These are phyloP conservation scores for Lasioglossum calceatum DNA, from an alignment of 2,888 invertebrate species.

Conservation along the genomic window DNA sequence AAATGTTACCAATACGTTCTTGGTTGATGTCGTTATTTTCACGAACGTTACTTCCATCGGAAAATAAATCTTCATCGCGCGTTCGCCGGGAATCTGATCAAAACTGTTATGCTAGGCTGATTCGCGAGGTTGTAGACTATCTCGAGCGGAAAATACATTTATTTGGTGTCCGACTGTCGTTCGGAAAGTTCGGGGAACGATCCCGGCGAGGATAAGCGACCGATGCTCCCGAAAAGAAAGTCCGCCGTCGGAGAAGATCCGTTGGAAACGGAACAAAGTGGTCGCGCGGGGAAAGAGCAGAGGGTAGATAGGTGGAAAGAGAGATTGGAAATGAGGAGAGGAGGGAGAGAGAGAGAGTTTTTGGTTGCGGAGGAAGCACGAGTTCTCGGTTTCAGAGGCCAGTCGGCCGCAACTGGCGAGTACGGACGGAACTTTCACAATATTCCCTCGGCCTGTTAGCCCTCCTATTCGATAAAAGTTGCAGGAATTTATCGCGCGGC, in stretches of 20 bases:
- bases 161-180: neutral
- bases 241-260: conserved; percentile 26
- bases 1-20: neutral
- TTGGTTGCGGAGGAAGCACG: conserved; percentile 27
- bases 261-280: neutral
- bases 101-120: neutral
- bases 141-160: neutral
- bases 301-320: conserved; percentile 1
- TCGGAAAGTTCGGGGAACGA: neutral
- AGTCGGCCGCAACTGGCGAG: conserved; percentile 56
- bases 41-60: too few species aligned
- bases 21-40: neutral
- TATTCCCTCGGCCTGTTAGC: conserved; percentile 75
- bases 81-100: neutral
- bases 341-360: conserved; percentile 25
- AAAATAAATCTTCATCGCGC: neutral
- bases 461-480: conserved; percentile 78
- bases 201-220: neutral
- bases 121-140: neutral
- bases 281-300: neutral
- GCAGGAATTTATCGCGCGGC: conserved; percentile 78
- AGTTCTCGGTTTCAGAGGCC: conserved; percentile 57
- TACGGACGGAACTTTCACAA: conserved; percentile 72
- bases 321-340: neutral
- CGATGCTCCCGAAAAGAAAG: conserved; percentile 25